Evolutionary conservation across 2,888 invertebrate genomes (phyloP), one percentile per base, ranked within the genome.

Genomic region (Habroteleia sp.): DNA sequence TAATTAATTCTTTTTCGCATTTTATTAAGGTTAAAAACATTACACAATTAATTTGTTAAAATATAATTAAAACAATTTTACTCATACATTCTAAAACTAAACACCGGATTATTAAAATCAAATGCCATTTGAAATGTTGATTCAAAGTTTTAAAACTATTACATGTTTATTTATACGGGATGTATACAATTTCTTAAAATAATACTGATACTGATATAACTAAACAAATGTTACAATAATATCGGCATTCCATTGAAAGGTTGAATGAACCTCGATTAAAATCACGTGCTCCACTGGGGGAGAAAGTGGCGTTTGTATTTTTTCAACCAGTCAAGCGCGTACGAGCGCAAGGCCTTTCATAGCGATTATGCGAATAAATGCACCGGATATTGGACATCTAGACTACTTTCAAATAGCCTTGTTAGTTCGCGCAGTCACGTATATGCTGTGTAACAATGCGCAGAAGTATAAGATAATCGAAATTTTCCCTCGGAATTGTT

Each of bases 351-450:
- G 68, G 58, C 60, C 74, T 80, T 80, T 81, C 81, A 82, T 83
- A 82, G 81, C 82, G 80, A 54, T 66, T 71, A 68, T 50, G 69
- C 56, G 69, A 74, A 80, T 80, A 82, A 82, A 80, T 79, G 81
- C 76, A 69, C 54, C 58, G 58, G 66, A 76, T 74, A 78, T 74
- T 72, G 74, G 73, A 78, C 77, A 79, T 81, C 77, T 79, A 81
- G 76, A 79, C 80, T 80, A 85, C 85, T 85, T 85, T 85, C 85
- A 80, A 85, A 84, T 81, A 82, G 83, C 79, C 81, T 82, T 83
- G 81, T 72, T 66, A 13, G 20, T 14, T 31, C 71, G 65, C 62
- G 52, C 76, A 71, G 76, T 71, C 74, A 50, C 66, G 52, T 54
- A 41, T 29, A 33, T 42, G 48, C 62, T 42, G 73, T 41, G 60